Base-by-base conservation (phyloP, 2,113 vertebrate genomes). In the Corvus moneduloides region DNA sequence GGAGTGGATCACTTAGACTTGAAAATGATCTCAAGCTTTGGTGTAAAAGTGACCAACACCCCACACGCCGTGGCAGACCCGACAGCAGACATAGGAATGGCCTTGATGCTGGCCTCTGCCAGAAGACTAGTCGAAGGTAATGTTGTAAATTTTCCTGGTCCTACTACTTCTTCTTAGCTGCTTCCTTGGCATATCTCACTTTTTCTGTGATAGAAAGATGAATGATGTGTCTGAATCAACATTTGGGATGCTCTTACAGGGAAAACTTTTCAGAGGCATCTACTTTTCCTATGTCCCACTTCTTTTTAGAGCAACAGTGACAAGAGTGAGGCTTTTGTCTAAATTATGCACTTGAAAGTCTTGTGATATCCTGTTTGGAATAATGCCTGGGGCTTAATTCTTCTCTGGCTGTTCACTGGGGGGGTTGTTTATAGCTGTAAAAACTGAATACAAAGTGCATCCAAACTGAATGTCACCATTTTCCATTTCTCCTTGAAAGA, bases 1-100 rank as follows among this genome's bases (percentile, higher is more conserved):
- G 98, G 98, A 64, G 94, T 98, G 3, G 97, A 99, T 96, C 98
- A 98, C 95, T 95, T 99, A 61, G 97, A 99, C 51, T 85, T 98
- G 93, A 95, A 97, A 13, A 94, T 98, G 94, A 97, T 98, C 41
- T 94, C 85, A 21, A 97, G 86, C 66, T 98, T 97, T 30, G 98
- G 98, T 0, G 95, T 98, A 54, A 99, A 98, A 96, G 97, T 98
- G 82, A 93, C 98, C 95, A 98, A 98, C 96, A 98, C 98, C 2
- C 98, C 98, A 0, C 91, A 91, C 0, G 97, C 98, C 0, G 98
- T 99, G 72, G 97, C 95, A 1, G 94, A 94, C 32, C 87, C 98
- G 62, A 98, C 98, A 8, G 99, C 98, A 26, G 98, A 98, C 46
- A 93, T 98, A 6, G 98, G 96, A 37, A 98, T 99, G 98, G 97